A percentile compares a stretch with the other conserved stretches of the same genome.
These are phyloP conservation scores for Sarcophilus harrisii DNA, from an alignment of 2,797 vertebrate genomes.

Conservation along the genomic window DNA sequence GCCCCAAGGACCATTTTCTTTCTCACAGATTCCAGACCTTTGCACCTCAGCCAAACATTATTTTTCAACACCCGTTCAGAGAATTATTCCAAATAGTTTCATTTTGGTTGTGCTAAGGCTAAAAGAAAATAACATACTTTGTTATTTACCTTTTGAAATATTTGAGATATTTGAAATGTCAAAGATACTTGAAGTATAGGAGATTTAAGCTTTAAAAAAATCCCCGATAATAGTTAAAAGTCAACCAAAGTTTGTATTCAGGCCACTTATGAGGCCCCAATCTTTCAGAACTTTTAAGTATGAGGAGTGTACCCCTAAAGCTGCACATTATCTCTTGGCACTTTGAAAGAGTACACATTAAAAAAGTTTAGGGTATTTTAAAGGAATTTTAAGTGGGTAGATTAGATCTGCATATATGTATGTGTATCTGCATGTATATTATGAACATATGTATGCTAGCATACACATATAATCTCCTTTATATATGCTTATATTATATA, in stretches of 20 bases:
- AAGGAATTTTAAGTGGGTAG: too few relatives aligned
- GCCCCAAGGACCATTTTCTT: background rate
- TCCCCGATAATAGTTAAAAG: accelerated
- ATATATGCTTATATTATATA: too few relatives aligned
- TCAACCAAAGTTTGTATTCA: accelerated
- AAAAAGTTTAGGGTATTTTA: background rate
- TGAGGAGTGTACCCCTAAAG: background rate
- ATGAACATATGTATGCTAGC: too few relatives aligned
- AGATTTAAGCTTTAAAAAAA: background rate
- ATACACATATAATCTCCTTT: too few relatives aligned
- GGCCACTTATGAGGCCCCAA: background rate
- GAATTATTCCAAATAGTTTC: background rate
- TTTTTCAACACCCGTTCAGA: background rate
- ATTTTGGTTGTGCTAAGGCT: background rate
- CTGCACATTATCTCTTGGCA: accelerated
- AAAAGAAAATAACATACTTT: background rate
- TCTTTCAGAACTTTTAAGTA: accelerated
- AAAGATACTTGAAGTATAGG: background rate
- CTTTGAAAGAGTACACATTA: background rate
- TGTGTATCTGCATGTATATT: background rate
- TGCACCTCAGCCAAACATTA: background rate
- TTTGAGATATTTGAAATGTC: conserved; percentile 4
- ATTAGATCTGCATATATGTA: background rate
- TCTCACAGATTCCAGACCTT: background rate
- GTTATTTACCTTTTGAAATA: background rate